Base-by-base conservation (phyloP, 1,140 invertebrate genomes). In the Caenorhabditis latens region DNA sequence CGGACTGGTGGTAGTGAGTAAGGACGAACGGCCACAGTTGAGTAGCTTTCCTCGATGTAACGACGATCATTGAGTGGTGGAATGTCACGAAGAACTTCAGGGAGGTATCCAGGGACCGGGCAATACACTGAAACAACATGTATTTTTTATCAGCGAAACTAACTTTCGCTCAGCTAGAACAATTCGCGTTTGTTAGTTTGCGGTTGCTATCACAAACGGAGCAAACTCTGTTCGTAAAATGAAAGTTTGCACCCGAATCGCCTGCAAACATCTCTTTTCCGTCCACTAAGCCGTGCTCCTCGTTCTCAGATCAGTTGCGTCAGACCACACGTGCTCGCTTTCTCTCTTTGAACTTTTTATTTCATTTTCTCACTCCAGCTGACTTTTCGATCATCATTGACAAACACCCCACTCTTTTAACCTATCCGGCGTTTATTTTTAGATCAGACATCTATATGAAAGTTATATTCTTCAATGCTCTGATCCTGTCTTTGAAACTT, bases 1-100 rank as follows among this genome's bases (percentile, higher is more conserved):
- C 91, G 57, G 8, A 92, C 90, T 24, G 90, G 91, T 14, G 91
- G 92, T 16, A 92, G 84, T 13, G 84, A 83, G 63, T 90, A 90
- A 13, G 88, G 88, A 57, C 63, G 84, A 48, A 89, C 87, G 13
- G 83, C 57, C 40, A 50, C 42, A 40, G 42, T 86, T 9, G 75
- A 53, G 87, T 89, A 89, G 83, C 21, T 88, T 43, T 89, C 24
- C 14, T 92, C 92, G 19, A 91, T 90, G 71, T 92, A 92, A 14
- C 91, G 89, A 46, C 89, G 86, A 89, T 92, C 91, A 83, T 92
- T 92, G 19, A 92, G 84, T n/a, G 90, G 91, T 24, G 91, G 91
- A 32, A 92, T 86, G 13, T 91, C 90, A 40, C 90, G 89, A 71
- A 92, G 90, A 16, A 91, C 91, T 50, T 87, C 48, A 16, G 91